Evolutionary conservation across 2,797 vertebrate species (phyloP), one percentile per base, ranked within the genome.

Genomic region (Alcedo quadribrachys): DNA sequence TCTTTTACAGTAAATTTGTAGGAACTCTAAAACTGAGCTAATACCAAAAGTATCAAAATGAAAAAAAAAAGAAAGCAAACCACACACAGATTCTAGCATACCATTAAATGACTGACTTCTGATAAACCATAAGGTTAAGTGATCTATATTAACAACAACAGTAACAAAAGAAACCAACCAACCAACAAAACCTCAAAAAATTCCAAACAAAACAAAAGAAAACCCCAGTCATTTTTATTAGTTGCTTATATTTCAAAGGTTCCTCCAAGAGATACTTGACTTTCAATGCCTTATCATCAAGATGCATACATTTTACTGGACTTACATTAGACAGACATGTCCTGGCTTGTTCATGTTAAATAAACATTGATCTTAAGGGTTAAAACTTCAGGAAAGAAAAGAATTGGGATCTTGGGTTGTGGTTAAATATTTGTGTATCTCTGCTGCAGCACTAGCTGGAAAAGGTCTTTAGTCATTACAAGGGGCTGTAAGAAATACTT

Each of bases 1-100:
- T 95, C 92, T 94, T 94, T 96, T 95, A 95, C 93, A 93, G 92
- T 96, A 95, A 95, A 95, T 96, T 96, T 94, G 92, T 93, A 94
- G 74, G 76, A 93, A 92, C 82, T 88, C 89, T 93, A 75, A 92
- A 96, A 95, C 15, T 61, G 76, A 84, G 68, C 71, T 93, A 91
- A 91, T 75, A 91, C 69, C 82, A 93, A 73, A 93, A 92, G 65
- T 65, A 91, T 89, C 83, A 94, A 92, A 94, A 88, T 46, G 30
- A 73, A 81, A 85, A 94, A 73, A 81, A 85, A 94, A 95, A 94
- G 75, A 75, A 90, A 91, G 84, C 30, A 93, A 96, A 90, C 95
- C 94, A 93, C 94, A 95, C 63, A 94, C 61, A 91, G 81, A 94
- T 81, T 95, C 78, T 86, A 92, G 50, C 48, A 87, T 93, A 86